Evolutionary conservation across 2,113 vertebrate genomes (phyloP).

Genomic region (Gymnocephalus cernua): DNA sequence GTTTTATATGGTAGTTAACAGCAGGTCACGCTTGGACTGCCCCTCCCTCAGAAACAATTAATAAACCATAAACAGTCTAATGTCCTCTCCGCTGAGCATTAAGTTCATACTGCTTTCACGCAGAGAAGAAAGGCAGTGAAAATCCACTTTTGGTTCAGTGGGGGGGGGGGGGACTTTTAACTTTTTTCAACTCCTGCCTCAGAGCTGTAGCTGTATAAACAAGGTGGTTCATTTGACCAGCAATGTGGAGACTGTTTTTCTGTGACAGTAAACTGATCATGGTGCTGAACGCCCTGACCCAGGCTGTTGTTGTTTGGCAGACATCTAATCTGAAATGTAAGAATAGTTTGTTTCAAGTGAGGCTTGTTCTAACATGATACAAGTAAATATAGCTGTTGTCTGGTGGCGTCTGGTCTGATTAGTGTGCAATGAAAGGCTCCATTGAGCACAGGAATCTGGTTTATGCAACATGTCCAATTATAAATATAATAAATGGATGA

Average conservation of each 20-base stretch:
- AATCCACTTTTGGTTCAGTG: conserved; percentile 47
- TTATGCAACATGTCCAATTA: conserved; percentile 78
- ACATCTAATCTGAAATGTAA: conserved; percentile 67
- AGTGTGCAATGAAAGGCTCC: conserved; percentile 73
- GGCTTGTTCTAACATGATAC: conserved; percentile 76
- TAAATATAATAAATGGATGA: conserved; percentile 71
- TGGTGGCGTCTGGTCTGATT: conserved; percentile 71
- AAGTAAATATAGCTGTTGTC: conserved; percentile 81
- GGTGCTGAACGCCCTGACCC: conserved; percentile 66
- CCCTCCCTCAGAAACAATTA: conserved; percentile 82
- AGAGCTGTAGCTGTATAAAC: conserved; percentile 55
- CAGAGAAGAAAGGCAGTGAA: conserved; percentile 70
- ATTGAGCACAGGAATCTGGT: conserved; percentile 77
- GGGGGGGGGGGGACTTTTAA: conserved; percentile 39
- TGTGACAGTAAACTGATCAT: conserved; percentile 56
- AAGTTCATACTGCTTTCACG: conserved; percentile 61
- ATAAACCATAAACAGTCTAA: conserved; percentile 78
- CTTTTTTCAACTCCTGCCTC: conserved; percentile 60
- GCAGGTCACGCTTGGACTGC: conserved; percentile 69
- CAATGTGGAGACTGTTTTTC: conserved; percentile 10
- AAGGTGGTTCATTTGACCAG: conserved; percentile 58
- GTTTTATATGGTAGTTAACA: conserved; percentile 81
- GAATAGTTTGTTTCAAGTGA: conserved; percentile 71
- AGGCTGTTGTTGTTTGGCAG: conserved; percentile 71
- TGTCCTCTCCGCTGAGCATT: conserved; percentile 73